These are phyloP conservation scores for Aleiodes alternator DNA, from an alignment of 2,888 invertebrate species.

Conservation along the genomic window DNA sequence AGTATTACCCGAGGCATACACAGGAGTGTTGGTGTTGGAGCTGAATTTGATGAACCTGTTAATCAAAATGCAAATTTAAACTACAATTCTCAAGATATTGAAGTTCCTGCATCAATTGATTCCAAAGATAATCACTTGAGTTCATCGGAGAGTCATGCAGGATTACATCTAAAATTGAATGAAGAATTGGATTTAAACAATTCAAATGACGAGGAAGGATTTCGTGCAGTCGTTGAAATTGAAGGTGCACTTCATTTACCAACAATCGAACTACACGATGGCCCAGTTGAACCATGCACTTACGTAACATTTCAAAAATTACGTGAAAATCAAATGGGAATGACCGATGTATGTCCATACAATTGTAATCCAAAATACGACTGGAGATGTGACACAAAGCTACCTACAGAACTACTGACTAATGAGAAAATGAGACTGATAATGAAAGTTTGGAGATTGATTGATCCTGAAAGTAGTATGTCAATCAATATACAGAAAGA, in stretches of 20 bases:
- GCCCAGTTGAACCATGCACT: constrained; percentile 77
- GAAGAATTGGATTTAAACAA: background rate
- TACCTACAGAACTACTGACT: constrained; percentile 52
- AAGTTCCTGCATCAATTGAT: constrained; percentile 22
- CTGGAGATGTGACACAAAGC: constrained; percentile 55
- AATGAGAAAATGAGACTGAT: constrained; percentile 79
- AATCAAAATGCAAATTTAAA: constrained; percentile 56
- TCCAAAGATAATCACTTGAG: constrained; percentile 8
- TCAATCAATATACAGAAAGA: constrained; percentile 78
- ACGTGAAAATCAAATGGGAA: constrained; percentile 71
- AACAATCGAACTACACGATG: constrained; percentile 69
- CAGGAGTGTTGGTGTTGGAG: constrained; percentile 71
- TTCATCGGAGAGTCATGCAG: background rate
- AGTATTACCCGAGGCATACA: constrained; percentile 64
- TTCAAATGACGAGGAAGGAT: constrained; percentile 53
- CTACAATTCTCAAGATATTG: constrained; percentile 41
- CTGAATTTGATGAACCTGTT: constrained; percentile 66
- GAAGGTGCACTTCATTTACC: constrained; percentile 79
- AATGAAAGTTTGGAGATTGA: constrained; percentile 80
- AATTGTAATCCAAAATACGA: constrained; percentile 54
- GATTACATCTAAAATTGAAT: background rate
- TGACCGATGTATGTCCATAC: constrained; percentile 75
- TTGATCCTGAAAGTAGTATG: constrained; percentile 73
- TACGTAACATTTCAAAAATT: constrained; percentile 80
- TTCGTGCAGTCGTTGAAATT: constrained; percentile 77